Evolutionary conservation across 92 coral and sea anemone species (phyloP).

Genomic region (Zoanthus sansibaricus): DNA sequence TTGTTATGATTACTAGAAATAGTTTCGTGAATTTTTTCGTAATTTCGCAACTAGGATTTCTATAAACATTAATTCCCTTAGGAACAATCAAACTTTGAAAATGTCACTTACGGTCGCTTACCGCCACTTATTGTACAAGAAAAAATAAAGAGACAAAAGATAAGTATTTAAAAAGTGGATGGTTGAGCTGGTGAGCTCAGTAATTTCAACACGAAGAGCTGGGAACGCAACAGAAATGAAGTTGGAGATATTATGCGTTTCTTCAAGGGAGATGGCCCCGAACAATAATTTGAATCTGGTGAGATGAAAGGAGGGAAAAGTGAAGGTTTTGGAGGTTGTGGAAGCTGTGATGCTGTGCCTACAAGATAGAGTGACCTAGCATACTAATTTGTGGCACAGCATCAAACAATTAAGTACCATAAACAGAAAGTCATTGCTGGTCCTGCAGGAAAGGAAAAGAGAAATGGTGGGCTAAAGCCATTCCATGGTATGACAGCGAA

Average conservation of each 20-base stretch:
- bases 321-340: constrained; percentile 56
- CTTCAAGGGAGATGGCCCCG: constrained; percentile 50
- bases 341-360: constrained; percentile 37
- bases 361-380: constrained; percentile 33
- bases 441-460: constrained; percentile 31
- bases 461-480: constrained; percentile 53
- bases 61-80: too few species aligned
- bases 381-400: constrained; percentile 32
- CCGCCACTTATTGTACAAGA: too few species aligned
- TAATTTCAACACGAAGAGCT: too few species aligned
- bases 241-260: constrained; percentile 45
- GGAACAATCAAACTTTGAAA: too few species aligned
- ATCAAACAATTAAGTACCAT: constrained; percentile 1
- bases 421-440: constrained; percentile 39
- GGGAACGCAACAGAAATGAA: too few species aligned
- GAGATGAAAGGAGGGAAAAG: constrained; percentile 54
- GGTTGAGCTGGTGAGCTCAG: too few species aligned
- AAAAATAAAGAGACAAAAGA: too few species aligned
- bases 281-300: constrained; percentile 50
- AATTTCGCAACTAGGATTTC: too few species aligned
- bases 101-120: too few species aligned
- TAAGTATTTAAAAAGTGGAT: too few species aligned
- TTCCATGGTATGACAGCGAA: constrained; percentile 13
- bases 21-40: too few species aligned
- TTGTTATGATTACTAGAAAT: too few species aligned